phyloP scores from a whole-genome alignment of 1,140 invertebrate species.

The Maconellicoccus hirsutus region DNA sequence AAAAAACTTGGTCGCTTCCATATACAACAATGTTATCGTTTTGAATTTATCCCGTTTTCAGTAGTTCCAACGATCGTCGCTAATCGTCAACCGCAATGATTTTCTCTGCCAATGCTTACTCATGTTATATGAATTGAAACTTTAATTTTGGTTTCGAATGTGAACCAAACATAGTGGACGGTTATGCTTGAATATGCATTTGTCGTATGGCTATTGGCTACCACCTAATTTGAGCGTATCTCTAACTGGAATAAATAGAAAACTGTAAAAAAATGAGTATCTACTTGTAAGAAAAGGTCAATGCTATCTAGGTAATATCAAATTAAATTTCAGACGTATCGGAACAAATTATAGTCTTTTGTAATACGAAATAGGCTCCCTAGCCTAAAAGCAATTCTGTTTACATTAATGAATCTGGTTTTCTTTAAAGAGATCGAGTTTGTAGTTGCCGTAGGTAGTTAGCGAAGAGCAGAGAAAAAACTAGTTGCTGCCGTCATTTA shows the following conservation, averaged over 20 bases:
- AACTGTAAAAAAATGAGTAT: not conserved
- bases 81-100: too few species aligned
- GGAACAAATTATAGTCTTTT: conserved; percentile 20
- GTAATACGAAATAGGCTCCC: not conserved
- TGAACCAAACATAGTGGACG: too few species aligned
- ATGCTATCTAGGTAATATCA: conserved; percentile 14
- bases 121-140: too few species aligned
- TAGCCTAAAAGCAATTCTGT: conserved; percentile 20
- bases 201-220: too few species aligned
- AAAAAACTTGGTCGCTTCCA: too few species aligned
- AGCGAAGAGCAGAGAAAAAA: not conserved
- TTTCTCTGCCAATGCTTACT: too few species aligned
- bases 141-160: too few species aligned
- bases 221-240: not conserved
- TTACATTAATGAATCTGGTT: conserved; percentile 22
- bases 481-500: conserved; percentile 5
- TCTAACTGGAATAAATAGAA: too few species aligned
- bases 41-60: too few species aligned
- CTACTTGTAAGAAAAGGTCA: conserved; percentile 3
- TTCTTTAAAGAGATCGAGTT: conserved; percentile 6
- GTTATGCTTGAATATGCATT: too few species aligned
- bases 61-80: too few species aligned
- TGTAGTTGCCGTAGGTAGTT: not conserved
- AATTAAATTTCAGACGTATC: conserved; percentile 18
- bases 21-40: too few species aligned